Percentiles rank a stretch among this genome's conserved stretches.
Evolutionary conservation across 2,797 vertebrate genomes (phyloP).

Genomic region (Leucoraja ocellata): DNA sequence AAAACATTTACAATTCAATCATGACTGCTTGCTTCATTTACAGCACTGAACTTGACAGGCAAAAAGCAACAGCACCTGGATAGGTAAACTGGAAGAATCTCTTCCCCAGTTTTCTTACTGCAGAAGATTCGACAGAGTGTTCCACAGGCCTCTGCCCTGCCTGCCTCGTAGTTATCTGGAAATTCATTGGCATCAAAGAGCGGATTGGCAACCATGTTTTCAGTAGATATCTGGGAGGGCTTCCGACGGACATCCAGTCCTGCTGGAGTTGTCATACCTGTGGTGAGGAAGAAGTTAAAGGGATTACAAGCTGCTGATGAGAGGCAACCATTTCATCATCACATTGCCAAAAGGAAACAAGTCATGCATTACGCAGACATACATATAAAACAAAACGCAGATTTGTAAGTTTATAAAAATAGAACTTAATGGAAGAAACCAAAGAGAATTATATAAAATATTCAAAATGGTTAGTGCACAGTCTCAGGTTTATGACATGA

Average conservation of each 20-base stretch:
- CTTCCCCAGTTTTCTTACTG: slow-evolving; percentile 90
- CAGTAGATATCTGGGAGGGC: slow-evolving; percentile 88
- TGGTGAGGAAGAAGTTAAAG: slow-evolving; percentile 50
- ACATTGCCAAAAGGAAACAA: slow-evolving; percentile 53
- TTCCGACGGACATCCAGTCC: slow-evolving; percentile 83
- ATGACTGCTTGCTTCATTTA: neutral
- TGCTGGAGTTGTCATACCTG: slow-evolving; percentile 86
- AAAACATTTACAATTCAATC: neutral
- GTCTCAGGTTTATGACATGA: slow-evolving; percentile 70
- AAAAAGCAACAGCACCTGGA: slow-evolving; percentile 67
- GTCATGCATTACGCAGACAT: slow-evolving; percentile 68
- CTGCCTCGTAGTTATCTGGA: slow-evolving; percentile 90
- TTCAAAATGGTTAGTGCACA: slow-evolving; percentile 67
- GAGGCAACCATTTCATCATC: neutral
- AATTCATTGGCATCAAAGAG: slow-evolving; percentile 84
- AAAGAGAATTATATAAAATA: slow-evolving; percentile 39
- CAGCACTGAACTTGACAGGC: neutral
- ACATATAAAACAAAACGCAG: slow-evolving; percentile 55
- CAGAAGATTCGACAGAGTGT: slow-evolving; percentile 88
- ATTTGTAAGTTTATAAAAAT: slow-evolving; percentile 65
- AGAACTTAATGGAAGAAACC: slow-evolving; percentile 53
- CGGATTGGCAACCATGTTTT: slow-evolving; percentile 85
- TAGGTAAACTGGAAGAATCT: slow-evolving; percentile 81
- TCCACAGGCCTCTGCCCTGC: slow-evolving; percentile 84
- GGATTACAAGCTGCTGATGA: neutral